Base-by-base conservation (phyloP, 2,888 invertebrate genomes). In the Heliconius charithonia region DNA sequence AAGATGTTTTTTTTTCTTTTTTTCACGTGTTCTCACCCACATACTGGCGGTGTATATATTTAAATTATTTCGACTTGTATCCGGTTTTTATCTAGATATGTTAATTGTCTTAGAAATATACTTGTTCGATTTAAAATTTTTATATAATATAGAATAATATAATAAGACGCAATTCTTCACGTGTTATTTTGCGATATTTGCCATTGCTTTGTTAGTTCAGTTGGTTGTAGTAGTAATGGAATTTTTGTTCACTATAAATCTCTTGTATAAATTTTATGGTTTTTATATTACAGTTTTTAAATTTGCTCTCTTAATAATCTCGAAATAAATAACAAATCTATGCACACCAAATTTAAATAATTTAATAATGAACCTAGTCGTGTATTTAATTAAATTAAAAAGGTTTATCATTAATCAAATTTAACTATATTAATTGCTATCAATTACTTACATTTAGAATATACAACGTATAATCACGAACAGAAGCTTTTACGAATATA, bases 51-150 rank as follows among this genome's bases (percentile, higher is more conserved):
- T 4, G 67, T 67, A 67, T 25, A 69, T 41, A 41, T n/a, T 67
- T 25, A 67, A 37, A 37, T n/a, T 67, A 12, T 37, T 67, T 41
- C 10, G 41, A 25, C 67, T 25, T 45, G 25, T 41, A 45, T 69
- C 41, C 69, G 69, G 69, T 69, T 69, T 45, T 67, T 10, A 13
- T 67, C 41, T 25, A 25, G 25, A 25, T 45, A 69, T 69, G 69
- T 41, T 41, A 69, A 69, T 69, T 25, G 16, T 69, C 13, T 41
- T 69, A 16, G 45, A 69, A 25, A 69, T 25, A 41, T 41, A 12
- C 25, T 25, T 2, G 25, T 16, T 45, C 27, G 0, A 16, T 27
- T 69, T 41, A 45, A 25, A 19, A 25, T 69, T 16, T 9, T 41
- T 25, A 16, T 25, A 41, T 25, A 69, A 41, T 41, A 69, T 45